Evolutionary conservation across 2,113 vertebrate species (phyloP), one percentile per base, ranked within the genome.

Genomic region (Dicrurus megarhynchus): DNA sequence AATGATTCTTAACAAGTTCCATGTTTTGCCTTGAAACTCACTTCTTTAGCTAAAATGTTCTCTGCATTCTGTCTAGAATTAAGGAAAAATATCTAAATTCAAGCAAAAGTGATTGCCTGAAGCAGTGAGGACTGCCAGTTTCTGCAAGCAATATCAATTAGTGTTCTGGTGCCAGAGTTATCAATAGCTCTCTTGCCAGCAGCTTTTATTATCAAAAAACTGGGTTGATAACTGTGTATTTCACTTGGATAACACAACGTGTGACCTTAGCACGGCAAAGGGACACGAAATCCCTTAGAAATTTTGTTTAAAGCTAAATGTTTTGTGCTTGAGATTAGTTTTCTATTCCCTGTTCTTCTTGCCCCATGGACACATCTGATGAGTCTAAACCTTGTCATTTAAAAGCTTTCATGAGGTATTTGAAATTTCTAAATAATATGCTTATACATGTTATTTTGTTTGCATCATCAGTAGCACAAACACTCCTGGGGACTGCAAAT

Each of bases 11-110:
- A 93, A 75, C 74, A 52, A 94, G 59, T 87, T 89, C 53, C 47
- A 18, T 73, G 53, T 94, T 94, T 89, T 89, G 81, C 81, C 84
- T 91, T 82, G 77, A 71, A 94, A 60, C 81, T 87, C n/a, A 2
- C 33, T 79, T 68, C 44, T 47, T 7, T 49, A 83, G 67, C 65
- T 82, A 23, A 84, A 91, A 82, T 50, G 41, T 94, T 93, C 63
- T 59, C 78, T 69, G 63, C 27, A 6, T 76, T 73, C 87, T 65
- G 65, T 71, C 77, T 71, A 11, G 47, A 71, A 69, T 52, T 8
- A 42, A 60, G 59, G 73, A 30, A 65, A 50, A 26, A 33, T 49
- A 56, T 35, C 91, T 77, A 52, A 95, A 95, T 53, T 50, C 77
- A 78, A 55, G 59, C 60, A 32, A 56, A 81, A 91, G 56, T 33